phyloP scores from a whole-genome alignment of 2,888 invertebrate species.

The Bursaphelenchus okinawaensis region DNA sequence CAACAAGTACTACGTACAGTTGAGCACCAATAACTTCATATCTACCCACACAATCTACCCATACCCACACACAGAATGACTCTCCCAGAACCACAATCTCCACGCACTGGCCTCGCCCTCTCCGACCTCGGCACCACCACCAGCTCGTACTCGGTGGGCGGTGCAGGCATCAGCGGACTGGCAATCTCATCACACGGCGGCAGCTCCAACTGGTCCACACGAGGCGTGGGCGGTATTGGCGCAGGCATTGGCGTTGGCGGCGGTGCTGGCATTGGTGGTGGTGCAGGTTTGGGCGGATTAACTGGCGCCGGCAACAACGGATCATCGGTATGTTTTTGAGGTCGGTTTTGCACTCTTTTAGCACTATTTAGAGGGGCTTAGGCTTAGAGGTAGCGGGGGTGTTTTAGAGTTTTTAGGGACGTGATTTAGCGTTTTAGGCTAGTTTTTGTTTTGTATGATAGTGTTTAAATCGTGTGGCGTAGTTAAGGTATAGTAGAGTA shows the following conservation, averaged over 20 bases:
- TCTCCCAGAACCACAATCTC: slow-evolving; percentile 55
- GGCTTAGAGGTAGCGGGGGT: too few relatives aligned
- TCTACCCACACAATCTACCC: too few relatives aligned
- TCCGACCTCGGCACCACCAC: slow-evolving; percentile 53
- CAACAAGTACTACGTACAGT: too few relatives aligned
- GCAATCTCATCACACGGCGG: slow-evolving; percentile 28
- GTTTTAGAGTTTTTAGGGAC: too few relatives aligned
- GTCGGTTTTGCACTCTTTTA: slow-evolving; percentile 4
- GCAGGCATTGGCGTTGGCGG: slow-evolving; percentile 18
- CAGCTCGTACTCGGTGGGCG: slow-evolving; percentile 35
- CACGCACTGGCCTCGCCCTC: slow-evolving; percentile 55
- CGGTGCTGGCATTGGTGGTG: slow-evolving; percentile 17
- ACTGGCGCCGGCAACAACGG: slow-evolving; percentile 9
- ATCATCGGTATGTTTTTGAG: slow-evolving; percentile 29
- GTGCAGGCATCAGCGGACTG: slow-evolving; percentile 38
- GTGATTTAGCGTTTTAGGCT: too few relatives aligned
- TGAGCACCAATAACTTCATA: too few relatives aligned
- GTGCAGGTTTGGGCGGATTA: slow-evolving; percentile 30
- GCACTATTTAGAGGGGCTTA: background rate
- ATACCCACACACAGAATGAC: slow-evolving; percentile 32
- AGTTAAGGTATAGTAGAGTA: too few relatives aligned
- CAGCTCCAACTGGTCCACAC: slow-evolving; percentile 31
- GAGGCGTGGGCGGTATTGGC: slow-evolving; percentile 35
- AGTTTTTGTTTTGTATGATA: too few relatives aligned
- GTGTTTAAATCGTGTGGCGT: too few relatives aligned